phyloP scores from a whole-genome alignment of 1,140 invertebrate species.

The Pseudomyrmex sp. region DNA sequence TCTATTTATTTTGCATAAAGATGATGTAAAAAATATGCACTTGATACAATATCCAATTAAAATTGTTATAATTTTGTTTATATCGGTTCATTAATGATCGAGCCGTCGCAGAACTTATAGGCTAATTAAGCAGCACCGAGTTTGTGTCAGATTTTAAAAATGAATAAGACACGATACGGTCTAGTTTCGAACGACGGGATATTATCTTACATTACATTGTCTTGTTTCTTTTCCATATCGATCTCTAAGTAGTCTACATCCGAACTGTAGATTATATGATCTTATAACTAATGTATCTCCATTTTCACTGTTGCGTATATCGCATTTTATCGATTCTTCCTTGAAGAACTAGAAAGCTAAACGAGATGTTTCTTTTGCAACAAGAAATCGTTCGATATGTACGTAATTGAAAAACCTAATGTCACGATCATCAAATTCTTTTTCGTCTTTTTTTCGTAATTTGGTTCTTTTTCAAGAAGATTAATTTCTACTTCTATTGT shows the following conservation, averaged over 20 bases:
- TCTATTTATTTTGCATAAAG: no score
- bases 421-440: background rate
- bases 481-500: background rate
- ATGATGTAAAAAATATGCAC: no score
- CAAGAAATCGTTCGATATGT: background rate
- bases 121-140: no score
- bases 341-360: background rate
- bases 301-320: conserved; percentile 25
- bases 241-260: conserved; percentile 32
- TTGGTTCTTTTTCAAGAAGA: background rate
- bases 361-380: background rate
- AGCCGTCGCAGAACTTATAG: no score
- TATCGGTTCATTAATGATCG: no score
- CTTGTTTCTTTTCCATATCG: conserved; percentile 26
- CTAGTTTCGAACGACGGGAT: conserved; percentile 8
- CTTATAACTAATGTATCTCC: conserved; percentile 31
- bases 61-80: no score
- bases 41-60: no score
- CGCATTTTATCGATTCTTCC: conserved; percentile 6
- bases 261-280: conserved; percentile 20
- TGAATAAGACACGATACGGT: background rate
- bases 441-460: background rate
- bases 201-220: conserved; percentile 15
- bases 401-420: background rate
- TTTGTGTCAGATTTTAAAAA: no score